Evolutionary conservation across 2,113 vertebrate species (phyloP), one percentile per base, ranked within the genome.

Genomic region (Gobio gobio): DNA sequence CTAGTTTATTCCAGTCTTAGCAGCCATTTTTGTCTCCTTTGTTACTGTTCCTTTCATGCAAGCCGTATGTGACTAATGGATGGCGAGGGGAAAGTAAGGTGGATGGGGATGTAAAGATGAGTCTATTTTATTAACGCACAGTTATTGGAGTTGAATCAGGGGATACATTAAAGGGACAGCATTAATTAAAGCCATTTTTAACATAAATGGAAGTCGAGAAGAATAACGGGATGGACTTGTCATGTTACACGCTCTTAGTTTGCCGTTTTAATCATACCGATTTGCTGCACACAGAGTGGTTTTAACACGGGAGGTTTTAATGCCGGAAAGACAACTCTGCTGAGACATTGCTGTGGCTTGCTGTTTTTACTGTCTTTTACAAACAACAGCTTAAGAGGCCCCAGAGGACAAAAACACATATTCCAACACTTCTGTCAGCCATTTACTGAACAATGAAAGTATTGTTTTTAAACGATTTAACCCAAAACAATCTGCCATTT

Each of bases 181-280:
- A 36, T 83, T 89, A 85, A 90, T 88, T 80, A 86, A 81, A 64
- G 64, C 26, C 26, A 73, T 59, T 49, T 74, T 61, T 59, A 47
- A 26, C 58, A 56, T 64, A 51, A n/a, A 36, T 22, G 29, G 78
- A 75, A 24, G 49, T 59, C 58, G 18, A 70, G 14, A 22, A 58
- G 29, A 51, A 66, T 76, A 59, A 49, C 22, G 2, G 43, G 78
- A 22, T n/a, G 8, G 79, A 51, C 47, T 74, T 36, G 66, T 68
- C 47, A 33, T n/a, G 54, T 24, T 74, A 43, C 36, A 12, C 4
- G 29, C 26, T 80, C 26, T 70, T 76, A 66, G 70, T 24, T 51
- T 68, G 63, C 22, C 26, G 49, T 61, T 86, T 68, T 29, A 86
- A 84, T 82, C 49, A 63, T 82, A 47, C 16, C 26, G 56, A 40